Evolutionary conservation across 2,113 vertebrate genomes (phyloP), one percentile per base, ranked within the genome.

Genomic region (Odontophorus gujanensis): DNA sequence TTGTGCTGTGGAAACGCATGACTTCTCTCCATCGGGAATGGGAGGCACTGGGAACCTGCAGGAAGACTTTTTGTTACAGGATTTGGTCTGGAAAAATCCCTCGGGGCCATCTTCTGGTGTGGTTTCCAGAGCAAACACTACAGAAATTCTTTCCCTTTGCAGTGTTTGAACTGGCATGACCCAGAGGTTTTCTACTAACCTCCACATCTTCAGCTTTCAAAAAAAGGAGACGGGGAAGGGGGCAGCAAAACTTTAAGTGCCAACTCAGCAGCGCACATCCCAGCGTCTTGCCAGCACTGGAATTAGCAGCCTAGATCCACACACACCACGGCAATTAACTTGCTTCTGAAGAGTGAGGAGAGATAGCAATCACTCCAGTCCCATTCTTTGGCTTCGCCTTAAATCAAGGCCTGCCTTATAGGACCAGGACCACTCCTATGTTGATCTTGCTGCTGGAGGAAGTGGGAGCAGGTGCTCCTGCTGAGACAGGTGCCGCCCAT

Each of bases 91-190:
- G 65, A 91, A 38, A 34, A 77, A 74, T 87, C 73, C 72, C 28
- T 47, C 5, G 25, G 69, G 59, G 25, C 12, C 1, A 4, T 25
- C 51, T 74, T 16, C 40, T 58, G 32, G 7, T 71, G 50, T 67
- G 51, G 38, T 28, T 93, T 90, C 76, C 92, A 91, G 68, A 79
- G 57, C 55, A 93, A 94, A 63, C 55, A 36, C 32, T 66, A 14
- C 30, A 80, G 68, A 69, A 77, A 61, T 93, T 90, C 80, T 93
- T 81, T 79, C 72, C 51, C 38, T 61, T 42, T 6, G 9, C 80
- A 78, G 21, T 90, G 9, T 87, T 94, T 93, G 62, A 20, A 65
- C 69, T 93, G 88, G 51, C 34, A 55, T 71, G 55, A 34, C 17
- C 55, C 22, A 26, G 93, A 63, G 43, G 77, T 94, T 43, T 77